These are phyloP conservation scores for Liparis tanakae DNA, from an alignment of 2,797 vertebrate species.

Conservation along the genomic window DNA sequence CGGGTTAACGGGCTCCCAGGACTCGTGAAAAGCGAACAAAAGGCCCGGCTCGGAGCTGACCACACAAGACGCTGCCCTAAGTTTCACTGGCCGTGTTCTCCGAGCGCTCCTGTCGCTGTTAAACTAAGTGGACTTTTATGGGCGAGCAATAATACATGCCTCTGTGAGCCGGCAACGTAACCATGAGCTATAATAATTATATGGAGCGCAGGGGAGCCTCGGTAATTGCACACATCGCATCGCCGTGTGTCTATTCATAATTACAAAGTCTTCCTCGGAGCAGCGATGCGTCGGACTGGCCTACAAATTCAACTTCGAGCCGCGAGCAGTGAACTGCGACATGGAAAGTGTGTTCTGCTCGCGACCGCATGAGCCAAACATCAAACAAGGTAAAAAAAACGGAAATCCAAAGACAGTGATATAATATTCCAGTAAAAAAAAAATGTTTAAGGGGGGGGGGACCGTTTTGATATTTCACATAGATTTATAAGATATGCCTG, in stretches of 20 bases:
- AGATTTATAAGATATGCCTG: slow-evolving; percentile 60
- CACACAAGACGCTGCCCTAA: slow-evolving; percentile 80
- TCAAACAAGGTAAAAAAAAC: slow-evolving; percentile 36
- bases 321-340: slow-evolving; percentile 44
- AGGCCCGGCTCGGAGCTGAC: slow-evolving; percentile 81
- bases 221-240: slow-evolving; percentile 57
- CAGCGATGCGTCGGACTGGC: slow-evolving; percentile 47
- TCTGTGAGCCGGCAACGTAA: slow-evolving; percentile 65
- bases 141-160: slow-evolving; percentile 71
- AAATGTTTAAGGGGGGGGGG: slow-evolving; percentile 22
- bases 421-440: slow-evolving; percentile 54
- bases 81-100: slow-evolving; percentile 82
- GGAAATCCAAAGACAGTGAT: slow-evolving; percentile 44
- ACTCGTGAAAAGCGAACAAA: slow-evolving; percentile 84
- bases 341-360: slow-evolving; percentile 54
- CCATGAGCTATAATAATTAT: slow-evolving; percentile 74
- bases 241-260: slow-evolving; percentile 55
- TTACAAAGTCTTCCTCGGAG: slow-evolving; percentile 57
- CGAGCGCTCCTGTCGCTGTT: slow-evolving; percentile 77
- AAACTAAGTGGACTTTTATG: slow-evolving; percentile 85
- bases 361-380: slow-evolving; percentile 57
- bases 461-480: slow-evolving; percentile 52
- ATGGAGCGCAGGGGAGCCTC: slow-evolving; percentile 62
- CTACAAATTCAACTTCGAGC: slow-evolving; percentile 34
- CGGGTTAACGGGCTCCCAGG: slow-evolving; percentile 79